Evolutionary conservation across 2,113 vertebrate genomes (phyloP), one percentile per base, ranked within the genome.

Genomic region (Brachyistius frenatus): DNA sequence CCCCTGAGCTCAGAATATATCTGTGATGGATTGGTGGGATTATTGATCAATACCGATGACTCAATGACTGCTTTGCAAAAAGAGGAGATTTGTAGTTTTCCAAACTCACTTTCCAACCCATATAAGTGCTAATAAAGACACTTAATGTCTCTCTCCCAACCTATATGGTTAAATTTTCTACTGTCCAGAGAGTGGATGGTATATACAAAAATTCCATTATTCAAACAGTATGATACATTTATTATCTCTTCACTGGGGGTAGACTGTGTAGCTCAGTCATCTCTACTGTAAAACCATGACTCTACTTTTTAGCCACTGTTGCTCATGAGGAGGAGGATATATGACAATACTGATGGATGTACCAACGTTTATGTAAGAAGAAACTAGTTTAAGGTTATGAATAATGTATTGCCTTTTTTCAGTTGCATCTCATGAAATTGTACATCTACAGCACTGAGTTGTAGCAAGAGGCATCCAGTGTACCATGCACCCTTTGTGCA

Each of bases 31-130:
- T 80, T 52, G 71, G 76, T 50, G 10, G 71, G 68, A 80, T 86
- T 89, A 86, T 78, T 82, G 80, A 87, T 91, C 85, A 64, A 66
- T 80, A 75, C 73, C 76, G 66, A 62, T 80, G 69, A 78, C 56
- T 78, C 44, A 14, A 83, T 74, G 71, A 30, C 64, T 63, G 66
- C 67, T 73, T 77, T 60, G 76, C 79, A 77, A 85, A 78, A 76
- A 77, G 61, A 31, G 35, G 60, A 77, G 53, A 66, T 81, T 71
- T 83, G 55, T 69, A 23, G 39, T 67, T 78, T 67, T 66, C 46
- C 58, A 69, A 85, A 79, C 36, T 70, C 16, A 32, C 72, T 56
- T 80, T 73, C 36, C 71, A 70, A 50, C 70, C 47, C 35, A 56
- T 55, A 46, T 15, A 50, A 37, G 55, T 56, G 30, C 55, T 66